These are phyloP conservation scores for Asbolus verrucosus DNA, from an alignment of 1,140 invertebrate species.

Conservation along the genomic window DNA sequence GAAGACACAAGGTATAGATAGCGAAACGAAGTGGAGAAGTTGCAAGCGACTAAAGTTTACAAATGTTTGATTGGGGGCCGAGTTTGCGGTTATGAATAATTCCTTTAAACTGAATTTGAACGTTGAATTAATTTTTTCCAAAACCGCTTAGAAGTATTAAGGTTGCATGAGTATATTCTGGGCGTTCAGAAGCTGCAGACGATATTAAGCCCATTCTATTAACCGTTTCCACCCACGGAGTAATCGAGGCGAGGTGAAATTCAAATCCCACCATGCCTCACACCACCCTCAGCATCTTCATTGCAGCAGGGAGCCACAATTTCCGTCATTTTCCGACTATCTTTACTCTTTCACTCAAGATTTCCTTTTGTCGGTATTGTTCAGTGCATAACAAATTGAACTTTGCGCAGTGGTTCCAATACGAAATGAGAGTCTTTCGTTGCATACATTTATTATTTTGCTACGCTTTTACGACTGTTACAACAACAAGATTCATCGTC, in stretches of 20 bases:
- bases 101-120: too few species aligned
- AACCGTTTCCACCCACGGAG: background rate
- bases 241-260: slow-evolving; percentile 3
- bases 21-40: too few species aligned
- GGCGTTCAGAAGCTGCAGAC: too few species aligned
- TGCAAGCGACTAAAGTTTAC: too few species aligned
- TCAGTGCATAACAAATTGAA: slow-evolving; percentile 14
- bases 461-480: slow-evolving; percentile 10
- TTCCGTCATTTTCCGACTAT: slow-evolving; percentile 5
- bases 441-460: too few species aligned
- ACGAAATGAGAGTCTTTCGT: background rate
- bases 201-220: slow-evolving; percentile 1
- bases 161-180: too few species aligned
- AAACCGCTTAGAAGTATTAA: too few species aligned
- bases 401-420: too few species aligned
- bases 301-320: slow-evolving; percentile 8
- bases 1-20: too few species aligned
- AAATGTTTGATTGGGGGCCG: too few species aligned
- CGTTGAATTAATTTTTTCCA: too few species aligned
- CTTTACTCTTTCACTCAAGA: background rate
- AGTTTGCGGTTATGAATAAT: too few species aligned
- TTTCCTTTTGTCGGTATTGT: slow-evolving; percentile 20
- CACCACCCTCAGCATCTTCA: slow-evolving; percentile 2
- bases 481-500: background rate
- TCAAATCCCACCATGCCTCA: slow-evolving; percentile 7